These are phyloP conservation scores for Apodemus sylvaticus DNA, from an alignment of 2,113 vertebrate species.

Conservation along the genomic window DNA sequence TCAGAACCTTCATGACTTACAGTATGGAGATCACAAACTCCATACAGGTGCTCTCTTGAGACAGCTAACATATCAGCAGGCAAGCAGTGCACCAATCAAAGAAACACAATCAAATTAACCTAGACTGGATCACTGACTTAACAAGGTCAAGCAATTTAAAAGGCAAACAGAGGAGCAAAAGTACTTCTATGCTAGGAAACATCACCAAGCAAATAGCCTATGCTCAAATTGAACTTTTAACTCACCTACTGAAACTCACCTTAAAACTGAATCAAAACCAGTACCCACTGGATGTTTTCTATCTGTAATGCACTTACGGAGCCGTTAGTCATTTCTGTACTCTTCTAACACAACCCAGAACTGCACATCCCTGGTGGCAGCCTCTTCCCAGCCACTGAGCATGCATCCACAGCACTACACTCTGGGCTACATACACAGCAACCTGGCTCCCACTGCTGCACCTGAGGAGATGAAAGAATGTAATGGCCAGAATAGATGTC, in stretches of 20 bases:
- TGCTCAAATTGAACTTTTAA: not conserved
- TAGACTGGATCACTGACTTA: not conserved
- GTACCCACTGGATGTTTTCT: not conserved
- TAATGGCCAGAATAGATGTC: not conserved
- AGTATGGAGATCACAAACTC: not conserved
- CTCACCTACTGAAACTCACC: not conserved
- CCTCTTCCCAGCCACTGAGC: not conserved
- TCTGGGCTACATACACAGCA: not conserved
- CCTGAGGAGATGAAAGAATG: not conserved
- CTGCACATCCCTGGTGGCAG: not conserved
- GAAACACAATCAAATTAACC: not conserved
- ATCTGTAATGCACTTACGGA: not conserved
- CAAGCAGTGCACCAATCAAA: not conserved
- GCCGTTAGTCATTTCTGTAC: not conserved
- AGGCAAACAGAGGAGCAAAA: not conserved
- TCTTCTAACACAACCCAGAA: not conserved
- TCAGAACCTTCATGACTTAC: not conserved
- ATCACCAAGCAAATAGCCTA: not conserved
- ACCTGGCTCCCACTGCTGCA: not conserved
- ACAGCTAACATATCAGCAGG: not conserved
- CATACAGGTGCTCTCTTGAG: not conserved
- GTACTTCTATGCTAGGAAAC: not conserved
- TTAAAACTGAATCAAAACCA: not conserved
- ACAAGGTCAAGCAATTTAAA: not conserved
- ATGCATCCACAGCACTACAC: not conserved